Conservation (phyloP, 2,888 invertebrate genomes). For the Pandemis cinnamomeana region DNA sequence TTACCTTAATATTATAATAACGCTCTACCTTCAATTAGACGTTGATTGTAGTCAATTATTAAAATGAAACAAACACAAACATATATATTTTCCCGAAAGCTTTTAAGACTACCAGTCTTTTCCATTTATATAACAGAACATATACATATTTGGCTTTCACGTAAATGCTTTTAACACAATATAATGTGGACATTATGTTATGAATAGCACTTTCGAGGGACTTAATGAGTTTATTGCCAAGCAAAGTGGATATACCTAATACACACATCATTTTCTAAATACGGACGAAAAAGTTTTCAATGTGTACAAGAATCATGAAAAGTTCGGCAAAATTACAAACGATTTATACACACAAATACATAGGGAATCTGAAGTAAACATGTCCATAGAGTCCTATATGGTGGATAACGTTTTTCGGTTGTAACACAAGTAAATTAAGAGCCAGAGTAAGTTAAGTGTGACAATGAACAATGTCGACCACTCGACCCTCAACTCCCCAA, state of each 20-base stretch:
- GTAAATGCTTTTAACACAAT: constrained; percentile 4
- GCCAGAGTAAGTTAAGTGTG: constrained; percentile 25
- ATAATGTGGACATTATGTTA: background rate
- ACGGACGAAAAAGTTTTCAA: background rate
- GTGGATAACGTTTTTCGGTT: constrained; percentile 23
- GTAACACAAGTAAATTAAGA: constrained; percentile 34
- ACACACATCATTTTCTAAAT: background rate
- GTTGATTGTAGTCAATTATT: background rate
- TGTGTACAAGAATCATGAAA: background rate
- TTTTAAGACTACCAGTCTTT: constrained; percentile 9
- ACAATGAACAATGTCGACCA: constrained; percentile 33
- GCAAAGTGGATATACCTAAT: background rate
- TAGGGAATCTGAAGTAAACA: constrained; percentile 2
- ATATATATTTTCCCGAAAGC: background rate
- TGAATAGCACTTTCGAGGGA: background rate
- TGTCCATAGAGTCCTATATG: constrained; percentile 1
- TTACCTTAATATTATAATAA: background rate
- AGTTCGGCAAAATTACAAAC: background rate
- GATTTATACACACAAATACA: background rate
- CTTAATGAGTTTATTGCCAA: background rate
- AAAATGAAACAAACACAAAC: background rate
- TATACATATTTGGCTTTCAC: background rate
- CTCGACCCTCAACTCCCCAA: constrained; percentile 20
- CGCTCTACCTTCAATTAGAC: background rate
- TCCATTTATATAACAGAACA: constrained; percentile 10